Percentiles rank a stretch among this genome's conserved stretches.
Conservation (phyloP, 2,888 invertebrate genomes). For the Holacanthella duospinosa region DNA sequence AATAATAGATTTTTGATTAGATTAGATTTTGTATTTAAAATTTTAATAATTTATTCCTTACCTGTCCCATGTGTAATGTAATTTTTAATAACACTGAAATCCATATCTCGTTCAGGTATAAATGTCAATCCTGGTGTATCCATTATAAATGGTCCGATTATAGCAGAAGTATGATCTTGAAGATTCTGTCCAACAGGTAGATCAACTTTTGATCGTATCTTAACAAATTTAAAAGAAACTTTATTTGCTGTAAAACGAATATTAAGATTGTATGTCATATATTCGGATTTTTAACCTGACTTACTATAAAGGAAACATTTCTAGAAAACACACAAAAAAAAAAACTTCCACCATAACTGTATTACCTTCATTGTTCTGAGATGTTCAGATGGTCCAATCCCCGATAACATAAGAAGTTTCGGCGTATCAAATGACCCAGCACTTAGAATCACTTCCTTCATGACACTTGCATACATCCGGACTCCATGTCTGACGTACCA, state of each 20-base stretch:
- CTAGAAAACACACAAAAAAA: too few relatives aligned
- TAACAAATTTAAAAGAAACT: neutral
- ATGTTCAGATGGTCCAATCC: constrained; percentile 22
- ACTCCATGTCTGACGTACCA: constrained; percentile 17
- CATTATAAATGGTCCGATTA: constrained; percentile 17
- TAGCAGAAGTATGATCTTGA: constrained; percentile 16
- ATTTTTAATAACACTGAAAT: constrained; percentile 10
- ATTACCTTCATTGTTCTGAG: constrained; percentile 14
- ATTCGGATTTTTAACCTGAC: neutral
- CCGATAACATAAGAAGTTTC: constrained; percentile 21
- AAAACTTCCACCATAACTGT: too few relatives aligned
- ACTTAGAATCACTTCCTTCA: constrained; percentile 21
- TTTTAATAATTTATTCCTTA: neutral
- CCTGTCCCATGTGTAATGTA: constrained; percentile 15
- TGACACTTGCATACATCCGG: constrained; percentile 14
- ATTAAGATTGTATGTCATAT: neutral
- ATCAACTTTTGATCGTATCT: constrained; percentile 19
- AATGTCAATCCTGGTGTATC: constrained; percentile 16
- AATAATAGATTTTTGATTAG: too few relatives aligned
- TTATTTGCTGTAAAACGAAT: neutral
- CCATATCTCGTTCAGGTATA: constrained; percentile 21
- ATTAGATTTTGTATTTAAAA: neutral
- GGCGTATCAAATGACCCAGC: constrained; percentile 21
- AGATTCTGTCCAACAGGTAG: constrained; percentile 25
- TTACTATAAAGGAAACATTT: too few relatives aligned